Conservation (phyloP, 1,140 invertebrate genomes). For the Brachionus rotundiformis region DNA sequence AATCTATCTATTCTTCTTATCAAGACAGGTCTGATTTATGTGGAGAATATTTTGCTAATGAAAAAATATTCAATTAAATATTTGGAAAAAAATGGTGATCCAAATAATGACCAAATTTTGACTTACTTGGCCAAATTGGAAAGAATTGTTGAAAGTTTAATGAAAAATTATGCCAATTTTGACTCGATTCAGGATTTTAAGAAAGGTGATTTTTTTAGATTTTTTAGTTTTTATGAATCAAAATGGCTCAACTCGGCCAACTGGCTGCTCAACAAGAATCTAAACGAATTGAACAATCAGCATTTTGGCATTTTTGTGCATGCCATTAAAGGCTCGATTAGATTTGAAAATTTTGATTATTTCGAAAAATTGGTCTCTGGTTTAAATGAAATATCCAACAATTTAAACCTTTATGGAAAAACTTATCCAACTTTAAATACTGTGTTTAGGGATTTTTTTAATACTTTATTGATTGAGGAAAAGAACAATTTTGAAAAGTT, state of each 20-base stretch:
- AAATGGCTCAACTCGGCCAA: neutral
- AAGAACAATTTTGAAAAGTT: constrained; percentile 23
- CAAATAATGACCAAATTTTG: neutral
- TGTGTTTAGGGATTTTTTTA: neutral
- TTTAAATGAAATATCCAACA: neutral
- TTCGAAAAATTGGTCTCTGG: neutral
- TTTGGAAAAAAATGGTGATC: neutral
- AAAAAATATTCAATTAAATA: constrained; percentile 27
- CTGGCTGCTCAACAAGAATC: neutral
- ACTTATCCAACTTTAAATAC: neutral
- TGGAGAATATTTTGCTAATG: constrained; percentile 18
- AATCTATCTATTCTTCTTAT: neutral
- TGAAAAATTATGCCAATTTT: constrained; percentile 43
- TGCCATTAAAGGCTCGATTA: neutral
- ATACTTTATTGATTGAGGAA: neutral
- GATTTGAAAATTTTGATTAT: constrained; percentile 3
- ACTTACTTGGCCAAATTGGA: neutral
- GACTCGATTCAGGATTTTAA: constrained; percentile 31
- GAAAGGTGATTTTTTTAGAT: constrained; percentile 1
- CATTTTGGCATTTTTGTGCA: neutral
- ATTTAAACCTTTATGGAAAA: neutral
- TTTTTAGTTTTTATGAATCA: constrained; percentile 28
- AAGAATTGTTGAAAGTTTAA: neutral
- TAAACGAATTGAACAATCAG: neutral
- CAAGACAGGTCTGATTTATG: neutral